Conservation (phyloP, 2,113 vertebrate genomes). For the Pedionomus torquatus region DNA sequence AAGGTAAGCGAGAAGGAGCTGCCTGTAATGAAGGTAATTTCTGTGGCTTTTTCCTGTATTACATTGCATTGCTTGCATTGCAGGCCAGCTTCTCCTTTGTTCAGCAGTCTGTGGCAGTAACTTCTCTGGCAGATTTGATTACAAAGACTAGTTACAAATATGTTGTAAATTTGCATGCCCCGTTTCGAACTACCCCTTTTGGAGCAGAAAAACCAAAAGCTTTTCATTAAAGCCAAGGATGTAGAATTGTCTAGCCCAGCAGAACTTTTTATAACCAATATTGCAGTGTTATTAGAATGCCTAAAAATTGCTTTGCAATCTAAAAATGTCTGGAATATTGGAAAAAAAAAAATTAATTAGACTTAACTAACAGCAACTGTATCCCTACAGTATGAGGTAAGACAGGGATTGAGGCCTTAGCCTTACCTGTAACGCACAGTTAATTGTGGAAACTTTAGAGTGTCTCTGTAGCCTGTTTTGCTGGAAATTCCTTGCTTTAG, state of each 20-base stretch:
- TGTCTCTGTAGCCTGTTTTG: not conserved
- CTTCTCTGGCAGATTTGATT: not conserved
- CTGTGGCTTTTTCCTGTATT: not conserved
- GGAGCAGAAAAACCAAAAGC: not conserved
- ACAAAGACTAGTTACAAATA: not conserved
- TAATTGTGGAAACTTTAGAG: not conserved
- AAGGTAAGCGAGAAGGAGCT: not conserved
- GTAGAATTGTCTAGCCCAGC: not conserved
- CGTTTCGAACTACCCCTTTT: not conserved
- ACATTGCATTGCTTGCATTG: not conserved
- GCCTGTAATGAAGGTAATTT: not conserved
- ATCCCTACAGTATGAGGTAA: not conserved
- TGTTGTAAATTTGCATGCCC: not conserved
- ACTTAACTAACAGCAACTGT: not conserved
- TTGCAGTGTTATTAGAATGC: not conserved
- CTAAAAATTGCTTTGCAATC: not conserved
- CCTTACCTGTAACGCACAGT: not conserved
- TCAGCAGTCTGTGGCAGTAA: not conserved
- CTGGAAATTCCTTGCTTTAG: not conserved
- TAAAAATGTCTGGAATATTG: not conserved
- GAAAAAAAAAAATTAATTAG: not conserved
- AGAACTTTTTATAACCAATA: not conserved
- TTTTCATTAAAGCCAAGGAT: not conserved
- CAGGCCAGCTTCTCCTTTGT: conserved; percentile 1
- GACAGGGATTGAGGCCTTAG: not conserved